A percentile compares a stretch with the other conserved stretches of the same genome.
These are phyloP conservation scores for Myotis vivesi DNA, from an alignment of 2,797 vertebrate genomes.

Conservation along the genomic window DNA sequence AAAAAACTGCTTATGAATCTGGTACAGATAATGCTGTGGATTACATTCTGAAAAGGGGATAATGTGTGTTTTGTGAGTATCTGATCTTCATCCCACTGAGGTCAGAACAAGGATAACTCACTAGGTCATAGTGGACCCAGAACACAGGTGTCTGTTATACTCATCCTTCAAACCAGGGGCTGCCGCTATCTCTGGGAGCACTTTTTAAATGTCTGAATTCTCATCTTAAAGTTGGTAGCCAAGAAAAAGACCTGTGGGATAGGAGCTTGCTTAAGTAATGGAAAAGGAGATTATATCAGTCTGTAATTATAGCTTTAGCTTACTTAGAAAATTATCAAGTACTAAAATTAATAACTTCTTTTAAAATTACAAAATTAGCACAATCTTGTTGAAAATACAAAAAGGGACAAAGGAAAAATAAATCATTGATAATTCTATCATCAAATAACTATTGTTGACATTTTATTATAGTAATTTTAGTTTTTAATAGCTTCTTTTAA, in stretches of 20 bases:
- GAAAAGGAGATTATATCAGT: background rate
- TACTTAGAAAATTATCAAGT: conserved; percentile 3
- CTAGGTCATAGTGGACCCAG: background rate
- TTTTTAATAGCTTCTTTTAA: conserved; percentile 20
- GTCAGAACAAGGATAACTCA: background rate
- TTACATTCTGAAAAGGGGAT: conserved; percentile 38
- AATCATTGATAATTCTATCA: background rate
- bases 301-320: background rate
- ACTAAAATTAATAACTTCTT: conserved; percentile 31
- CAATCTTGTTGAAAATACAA: background rate
- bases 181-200: background rate
- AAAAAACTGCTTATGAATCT: background rate
- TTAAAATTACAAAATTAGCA: conserved; percentile 25
- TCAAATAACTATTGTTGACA: conserved; percentile 24
- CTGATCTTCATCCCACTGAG: conserved; percentile 13
- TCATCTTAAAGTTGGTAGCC: background rate
- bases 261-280: background rate
- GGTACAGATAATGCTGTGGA: background rate
- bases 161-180: background rate
- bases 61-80: conserved; percentile 2
- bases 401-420: background rate
- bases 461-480: conserved; percentile 41
- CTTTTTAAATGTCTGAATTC: conserved; percentile 44
- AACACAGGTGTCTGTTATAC: background rate
- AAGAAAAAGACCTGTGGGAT: background rate